Conservation (phyloP, 2,113 vertebrate genomes). For the Boleophthalmus pectinirostris region DNA sequence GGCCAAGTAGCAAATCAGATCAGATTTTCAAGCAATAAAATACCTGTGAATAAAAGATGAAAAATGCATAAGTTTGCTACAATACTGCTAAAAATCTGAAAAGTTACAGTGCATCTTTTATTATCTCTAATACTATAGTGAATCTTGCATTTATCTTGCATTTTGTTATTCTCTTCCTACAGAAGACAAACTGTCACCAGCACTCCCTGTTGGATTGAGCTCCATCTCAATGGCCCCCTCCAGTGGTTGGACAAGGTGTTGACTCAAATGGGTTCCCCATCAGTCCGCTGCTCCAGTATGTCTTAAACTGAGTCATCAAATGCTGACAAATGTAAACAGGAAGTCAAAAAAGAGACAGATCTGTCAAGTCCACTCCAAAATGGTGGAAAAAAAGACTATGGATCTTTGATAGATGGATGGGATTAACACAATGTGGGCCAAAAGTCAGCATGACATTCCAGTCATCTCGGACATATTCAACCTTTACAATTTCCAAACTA, state of each 20-base stretch:
- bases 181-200: slow-evolving; percentile 98
- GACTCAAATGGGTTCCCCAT: slow-evolving; percentile 98
- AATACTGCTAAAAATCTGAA: background rate
- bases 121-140: background rate
- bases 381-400: background rate
- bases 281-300: slow-evolving; percentile 98
- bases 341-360: slow-evolving; percentile 39
- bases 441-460: slow-evolving; percentile 38
- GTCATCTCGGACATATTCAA: slow-evolving; percentile 35
- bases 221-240: slow-evolving; percentile 96
- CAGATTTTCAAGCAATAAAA: no score
- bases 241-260: slow-evolving; percentile 99
- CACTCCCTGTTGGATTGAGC: slow-evolving; percentile 99
- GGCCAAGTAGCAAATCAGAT: no score
- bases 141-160: background rate
- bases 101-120: background rate
- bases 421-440: slow-evolving; percentile 19
- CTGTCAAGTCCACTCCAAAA: slow-evolving; percentile 20
- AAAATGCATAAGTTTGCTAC: no score
- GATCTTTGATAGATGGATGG: slow-evolving; percentile 20
- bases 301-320: slow-evolving; percentile 77
- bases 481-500: slow-evolving; percentile 33
- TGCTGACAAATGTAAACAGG: slow-evolving; percentile 15
- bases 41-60: no score
- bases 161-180: slow-evolving; percentile 24